phyloP scores from a whole-genome alignment of 2,888 invertebrate species.

The Mythimna ferrago region DNA sequence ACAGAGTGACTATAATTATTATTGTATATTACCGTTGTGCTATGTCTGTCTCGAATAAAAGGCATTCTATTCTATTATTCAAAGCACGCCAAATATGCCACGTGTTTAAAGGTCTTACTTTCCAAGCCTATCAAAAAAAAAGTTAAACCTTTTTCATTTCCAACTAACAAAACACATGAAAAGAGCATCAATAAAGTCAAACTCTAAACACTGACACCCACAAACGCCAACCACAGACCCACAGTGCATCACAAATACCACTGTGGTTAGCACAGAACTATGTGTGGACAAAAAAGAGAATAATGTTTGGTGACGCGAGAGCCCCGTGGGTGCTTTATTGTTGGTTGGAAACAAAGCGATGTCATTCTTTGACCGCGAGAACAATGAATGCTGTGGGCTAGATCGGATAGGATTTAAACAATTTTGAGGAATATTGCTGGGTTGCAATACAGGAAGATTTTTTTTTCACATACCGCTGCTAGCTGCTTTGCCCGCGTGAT shows the following conservation, averaged over 20 bases:
- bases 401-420: conserved; percentile 28
- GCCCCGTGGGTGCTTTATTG: conserved; percentile 70
- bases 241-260: conserved; percentile 29
- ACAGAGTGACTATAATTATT: no score
- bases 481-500: no score
- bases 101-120: no score
- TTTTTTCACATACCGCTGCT: not conserved
- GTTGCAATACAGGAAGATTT: not conserved
- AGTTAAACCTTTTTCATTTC: not conserved
- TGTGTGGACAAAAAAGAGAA: conserved; percentile 70
- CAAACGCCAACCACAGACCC: conserved; percentile 29
- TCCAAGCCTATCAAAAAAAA: not conserved
- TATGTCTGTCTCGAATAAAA: no score
- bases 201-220: not conserved
- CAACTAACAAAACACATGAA: not conserved
- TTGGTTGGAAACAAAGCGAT: conserved; percentile 76
- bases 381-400: conserved; percentile 27
- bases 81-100: no score
- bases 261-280: conserved; percentile 28
- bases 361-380: conserved; percentile 41
- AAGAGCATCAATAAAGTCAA: conserved; percentile 5
- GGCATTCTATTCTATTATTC: no score
- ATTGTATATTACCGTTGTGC: no score
- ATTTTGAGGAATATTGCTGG: conserved; percentile 5
- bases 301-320: conserved; percentile 81